phyloP scores from a whole-genome alignment of 35 echinoderm and acorn worm species.

The Strongylocentrotus purpuratus region DNA sequence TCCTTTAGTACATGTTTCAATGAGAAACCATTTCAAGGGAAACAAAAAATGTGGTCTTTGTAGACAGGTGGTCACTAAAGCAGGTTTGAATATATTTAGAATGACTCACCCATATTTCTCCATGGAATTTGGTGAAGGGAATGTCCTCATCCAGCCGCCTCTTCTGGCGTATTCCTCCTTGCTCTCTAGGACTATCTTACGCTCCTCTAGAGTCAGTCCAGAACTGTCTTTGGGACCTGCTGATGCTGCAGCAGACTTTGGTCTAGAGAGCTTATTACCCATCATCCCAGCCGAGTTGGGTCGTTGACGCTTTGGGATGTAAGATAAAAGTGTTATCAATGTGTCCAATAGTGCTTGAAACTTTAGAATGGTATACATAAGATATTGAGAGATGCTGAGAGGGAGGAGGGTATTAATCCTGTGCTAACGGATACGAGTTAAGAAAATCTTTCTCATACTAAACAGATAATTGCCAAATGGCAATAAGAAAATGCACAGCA shows the following conservation, averaged over 20 bases:
- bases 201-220: slow-evolving; percentile 80
- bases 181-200: slow-evolving; percentile 74
- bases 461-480: neutral
- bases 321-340: neutral
- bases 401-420: neutral
- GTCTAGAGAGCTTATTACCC: slow-evolving; percentile 50
- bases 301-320: slow-evolving; percentile 73
- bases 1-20: too few relatives aligned
- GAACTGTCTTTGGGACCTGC: slow-evolving; percentile 18
- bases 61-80: too few relatives aligned
- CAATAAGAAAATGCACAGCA: neutral
- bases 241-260: slow-evolving; percentile 46
- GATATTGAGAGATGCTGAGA: neutral
- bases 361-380: neutral
- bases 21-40: too few relatives aligned
- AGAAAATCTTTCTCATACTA: neutral
- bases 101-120: slow-evolving; percentile 92
- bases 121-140: slow-evolving; percentile 82
- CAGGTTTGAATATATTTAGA: neutral
- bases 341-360: neutral
- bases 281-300: slow-evolving; percentile 82
- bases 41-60: too few relatives aligned
- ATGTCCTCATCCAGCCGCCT: slow-evolving; percentile 94
- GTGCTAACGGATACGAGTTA: neutral
- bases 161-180: slow-evolving; percentile 91